Base-by-base conservation (phyloP, 2,888 invertebrate species). In the Polietes domitor region DNA sequence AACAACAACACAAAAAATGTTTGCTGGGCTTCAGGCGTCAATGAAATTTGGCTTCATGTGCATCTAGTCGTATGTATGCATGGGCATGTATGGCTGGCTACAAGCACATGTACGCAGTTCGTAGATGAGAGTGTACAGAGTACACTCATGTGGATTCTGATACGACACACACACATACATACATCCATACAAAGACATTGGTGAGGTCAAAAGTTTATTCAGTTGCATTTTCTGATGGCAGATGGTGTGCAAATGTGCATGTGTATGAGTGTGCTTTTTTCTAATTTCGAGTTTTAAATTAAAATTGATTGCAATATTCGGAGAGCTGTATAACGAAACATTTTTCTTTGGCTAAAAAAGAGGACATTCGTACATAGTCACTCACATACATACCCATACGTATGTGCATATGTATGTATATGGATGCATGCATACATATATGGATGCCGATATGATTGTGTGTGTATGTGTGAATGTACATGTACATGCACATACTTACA, bases 401-500 rank as follows among this genome's bases (percentile, higher is more conserved):
- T 65, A 28, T 19, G 50, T 41, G 32, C 32, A 37, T 47, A 50
- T 50, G 70, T 43, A 19, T 32, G 41, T 72, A 68, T 15, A 68
- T 47, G 58, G n/a, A 68, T 37, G 61, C 21, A 63, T 19, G 47
- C 15, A 41, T 2, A 12, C 2, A 53, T 32, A 72, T 28, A 47
- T 41, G 47, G 19, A 28, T 55, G 17, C 61, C 24, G 28, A 75
- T 32, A 65, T 43, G 50, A n/a, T n/a, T n/a, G 7, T 12, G 68
- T 37, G 47, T 28, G 58, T 9, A 76, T 77, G 53, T 55, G 47
- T 26, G 58, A 15, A 65, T 58, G 43, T 74, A 12, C n/a, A 41
- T 55, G 53, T 6, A 50, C 15, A 26, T 78, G 47, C 79, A n/a
- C n/a, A n/a, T n/a, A 89, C 89, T 90, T 88, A 92, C 92, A 87